phyloP scores from a whole-genome alignment of 1,140 invertebrate genomes.

The Stratiolaelaps scimitus region DNA sequence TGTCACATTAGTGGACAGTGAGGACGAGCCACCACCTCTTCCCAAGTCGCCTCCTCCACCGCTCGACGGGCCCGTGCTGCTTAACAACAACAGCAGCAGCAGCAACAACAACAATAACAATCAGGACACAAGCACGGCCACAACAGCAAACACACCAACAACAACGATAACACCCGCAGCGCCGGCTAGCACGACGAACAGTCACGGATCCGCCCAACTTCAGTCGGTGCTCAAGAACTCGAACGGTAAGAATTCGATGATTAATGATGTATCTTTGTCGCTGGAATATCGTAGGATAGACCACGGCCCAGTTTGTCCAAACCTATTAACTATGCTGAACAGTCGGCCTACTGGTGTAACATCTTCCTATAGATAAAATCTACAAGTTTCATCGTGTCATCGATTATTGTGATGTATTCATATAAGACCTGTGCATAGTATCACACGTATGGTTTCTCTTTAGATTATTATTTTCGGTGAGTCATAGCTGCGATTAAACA shows the following conservation, averaged over 20 bases:
- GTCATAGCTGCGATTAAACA: background rate
- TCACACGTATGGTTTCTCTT: too few species aligned
- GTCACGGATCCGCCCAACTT: conserved; percentile 9
- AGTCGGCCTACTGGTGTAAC: too few species aligned
- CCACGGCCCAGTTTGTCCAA: background rate
- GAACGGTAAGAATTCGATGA: conserved; percentile 5
- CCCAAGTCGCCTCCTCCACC: conserved; percentile 34
- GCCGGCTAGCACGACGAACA: conserved; percentile 28
- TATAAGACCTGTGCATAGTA: too few species aligned
- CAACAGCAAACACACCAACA: conserved; percentile 20
- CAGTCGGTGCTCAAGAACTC: conserved; percentile 19
- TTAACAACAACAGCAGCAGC: conserved; percentile 21
- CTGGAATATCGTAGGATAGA: background rate
- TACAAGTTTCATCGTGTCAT: too few species aligned
- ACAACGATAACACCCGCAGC: too few species aligned
- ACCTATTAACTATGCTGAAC: too few species aligned
- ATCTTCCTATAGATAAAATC: too few species aligned
- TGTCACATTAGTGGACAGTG: background rate
- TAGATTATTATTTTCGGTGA: too few species aligned
- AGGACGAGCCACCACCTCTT: conserved; percentile 33
- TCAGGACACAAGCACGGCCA: background rate
- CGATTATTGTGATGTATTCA: too few species aligned
- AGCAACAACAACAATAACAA: background rate
- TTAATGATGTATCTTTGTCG: background rate
- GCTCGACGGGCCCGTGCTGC: conserved; percentile 29